phyloP scores from a whole-genome alignment of 1,140 invertebrate species.

The Hylaeus volcanicus region DNA sequence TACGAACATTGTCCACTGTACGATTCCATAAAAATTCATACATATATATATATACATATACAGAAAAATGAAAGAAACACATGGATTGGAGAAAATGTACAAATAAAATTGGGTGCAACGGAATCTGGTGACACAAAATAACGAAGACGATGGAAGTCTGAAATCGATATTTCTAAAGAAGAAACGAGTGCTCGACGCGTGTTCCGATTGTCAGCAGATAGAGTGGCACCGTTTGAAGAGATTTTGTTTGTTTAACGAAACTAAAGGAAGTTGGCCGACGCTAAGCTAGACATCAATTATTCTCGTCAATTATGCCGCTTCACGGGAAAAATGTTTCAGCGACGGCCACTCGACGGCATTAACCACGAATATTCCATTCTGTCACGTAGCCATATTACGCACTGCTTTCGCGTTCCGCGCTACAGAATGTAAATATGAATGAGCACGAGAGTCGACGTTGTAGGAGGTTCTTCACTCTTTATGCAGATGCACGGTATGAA shows the following conservation, averaged over 20 bases:
- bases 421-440: conserved; percentile 59
- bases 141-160: no score
- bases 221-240: no score
- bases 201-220: no score
- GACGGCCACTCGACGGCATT: background rate
- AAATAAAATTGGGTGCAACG: no score
- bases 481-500: conserved; percentile 62
- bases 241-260: background rate
- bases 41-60: no score
- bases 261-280: background rate
- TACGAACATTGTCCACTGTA: no score
- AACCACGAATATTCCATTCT: conserved; percentile 19
- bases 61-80: no score
- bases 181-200: no score
- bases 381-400: conserved; percentile 10
- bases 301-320: background rate
- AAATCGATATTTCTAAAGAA: no score
- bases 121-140: no score
- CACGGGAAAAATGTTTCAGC: conserved; percentile 1
- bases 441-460: conserved; percentile 39
- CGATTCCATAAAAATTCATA: no score
- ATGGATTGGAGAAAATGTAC: no score
- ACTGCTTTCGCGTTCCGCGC: conserved; percentile 13
- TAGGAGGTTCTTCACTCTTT: conserved; percentile 55
- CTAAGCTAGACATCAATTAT: background rate